Percentiles rank a stretch among this genome's conserved stretches.
phyloP scores from a whole-genome alignment of 2,797 vertebrate genomes.

The Rhabdomys pumilio region DNA sequence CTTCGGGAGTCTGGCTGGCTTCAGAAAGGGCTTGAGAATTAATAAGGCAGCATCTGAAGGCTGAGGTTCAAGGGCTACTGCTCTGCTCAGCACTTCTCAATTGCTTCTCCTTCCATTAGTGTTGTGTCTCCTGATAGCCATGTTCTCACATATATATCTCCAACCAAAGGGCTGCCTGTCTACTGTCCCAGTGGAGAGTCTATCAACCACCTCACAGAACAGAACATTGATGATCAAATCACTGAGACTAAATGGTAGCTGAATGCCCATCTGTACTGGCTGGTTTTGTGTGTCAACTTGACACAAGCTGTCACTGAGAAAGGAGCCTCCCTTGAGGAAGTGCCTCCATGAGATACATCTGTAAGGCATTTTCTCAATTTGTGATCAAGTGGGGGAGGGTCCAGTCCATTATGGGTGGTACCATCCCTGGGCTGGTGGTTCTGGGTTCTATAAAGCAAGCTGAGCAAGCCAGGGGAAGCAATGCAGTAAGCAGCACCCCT shows the following conservation, averaged over 20 bases:
- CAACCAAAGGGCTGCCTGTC: neutral
- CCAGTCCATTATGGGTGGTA: too few species aligned
- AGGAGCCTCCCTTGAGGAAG: too few species aligned
- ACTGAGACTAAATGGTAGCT: neutral
- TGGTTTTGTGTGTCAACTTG: too few species aligned
- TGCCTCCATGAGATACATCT: too few species aligned
- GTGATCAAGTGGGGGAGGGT: too few species aligned
- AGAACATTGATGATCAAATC: neutral
- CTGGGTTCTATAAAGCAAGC: too few species aligned
- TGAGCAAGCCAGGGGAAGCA: too few species aligned
- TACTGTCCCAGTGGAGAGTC: constrained; percentile 7
- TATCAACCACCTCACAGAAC: neutral
- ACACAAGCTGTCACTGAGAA: too few species aligned
- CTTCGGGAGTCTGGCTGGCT: constrained; percentile 27
- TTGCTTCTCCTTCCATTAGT: neutral
- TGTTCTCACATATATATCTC: neutral
- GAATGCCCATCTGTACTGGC: too few species aligned
- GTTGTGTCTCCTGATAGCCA: neutral
- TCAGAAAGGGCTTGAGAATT: neutral
- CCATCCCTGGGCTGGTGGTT: too few species aligned
- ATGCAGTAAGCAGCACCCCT: too few species aligned
- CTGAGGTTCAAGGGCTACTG: neutral
- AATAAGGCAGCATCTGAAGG: neutral
- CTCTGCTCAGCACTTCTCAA: neutral
- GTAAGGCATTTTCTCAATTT: too few species aligned